These are phyloP conservation scores for Cheilosia soror DNA, from an alignment of 2,888 invertebrate genomes.

Conservation along the genomic window DNA sequence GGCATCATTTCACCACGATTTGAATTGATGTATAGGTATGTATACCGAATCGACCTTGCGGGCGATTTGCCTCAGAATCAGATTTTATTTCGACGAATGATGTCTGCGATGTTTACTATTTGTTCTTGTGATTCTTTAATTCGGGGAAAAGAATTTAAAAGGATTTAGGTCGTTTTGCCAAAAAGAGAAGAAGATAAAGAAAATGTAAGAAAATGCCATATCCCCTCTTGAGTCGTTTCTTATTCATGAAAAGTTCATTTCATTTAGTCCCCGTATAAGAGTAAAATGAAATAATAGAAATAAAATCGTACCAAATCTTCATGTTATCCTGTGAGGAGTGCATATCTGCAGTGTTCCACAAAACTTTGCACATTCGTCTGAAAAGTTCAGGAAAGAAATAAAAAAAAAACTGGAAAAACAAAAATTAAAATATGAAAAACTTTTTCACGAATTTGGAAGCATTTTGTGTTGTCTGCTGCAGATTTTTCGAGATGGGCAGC, in stretches of 20 bases:
- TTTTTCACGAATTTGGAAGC: slow-evolving; percentile 51
- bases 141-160: slow-evolving; percentile 28
- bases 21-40: slow-evolving; percentile 36
- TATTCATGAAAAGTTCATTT: slow-evolving; percentile 53
- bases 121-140: slow-evolving; percentile 26
- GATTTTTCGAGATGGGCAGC: slow-evolving; percentile 36
- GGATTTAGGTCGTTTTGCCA: slow-evolving; percentile 27
- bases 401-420: slow-evolving; percentile 29
- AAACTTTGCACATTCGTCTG: slow-evolving; percentile 71
- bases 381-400: slow-evolving; percentile 53
- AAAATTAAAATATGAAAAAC: slow-evolving; percentile 70
- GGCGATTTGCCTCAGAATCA: slow-evolving; percentile 20
- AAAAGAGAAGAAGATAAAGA: too few relatives aligned
- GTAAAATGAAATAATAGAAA: slow-evolving; percentile 52
- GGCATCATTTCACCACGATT: slow-evolving; percentile 42
- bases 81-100: slow-evolving; percentile 15
- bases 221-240: slow-evolving; percentile 1
- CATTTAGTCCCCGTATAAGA: slow-evolving; percentile 50
- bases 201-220: neutral
- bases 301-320: slow-evolving; percentile 61
- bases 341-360: slow-evolving; percentile 67
- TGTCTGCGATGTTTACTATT: slow-evolving; percentile 23
- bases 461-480: slow-evolving; percentile 69
- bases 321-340: slow-evolving; percentile 54
- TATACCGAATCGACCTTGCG: slow-evolving; percentile 25